phyloP scores from a whole-genome alignment of 2,888 invertebrate species.

The Dryobota labecula region DNA sequence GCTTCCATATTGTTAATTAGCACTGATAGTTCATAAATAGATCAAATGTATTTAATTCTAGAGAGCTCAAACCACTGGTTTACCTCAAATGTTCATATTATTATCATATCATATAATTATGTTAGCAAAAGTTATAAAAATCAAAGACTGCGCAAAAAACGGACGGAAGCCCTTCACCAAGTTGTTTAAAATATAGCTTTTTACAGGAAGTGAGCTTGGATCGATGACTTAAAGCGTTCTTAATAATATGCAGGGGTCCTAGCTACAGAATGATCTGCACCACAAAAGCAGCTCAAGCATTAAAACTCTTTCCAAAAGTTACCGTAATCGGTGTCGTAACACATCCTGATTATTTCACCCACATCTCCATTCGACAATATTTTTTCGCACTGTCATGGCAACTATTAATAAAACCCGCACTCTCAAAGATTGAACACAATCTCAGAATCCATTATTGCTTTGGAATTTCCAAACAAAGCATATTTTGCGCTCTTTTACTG shows the following conservation, averaged over 20 bases:
- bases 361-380: conserved; percentile 1
- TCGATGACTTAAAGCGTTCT: neutral
- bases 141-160: neutral
- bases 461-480: conserved; percentile 55
- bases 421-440: conserved; percentile 47
- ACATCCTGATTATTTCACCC: conserved; percentile 22
- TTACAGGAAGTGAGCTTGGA: neutral
- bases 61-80: neutral
- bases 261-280: neutral
- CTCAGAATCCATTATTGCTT: conserved; percentile 54
- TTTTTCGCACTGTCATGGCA: conserved; percentile 45
- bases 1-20: neutral
- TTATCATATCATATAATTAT: too few species aligned
- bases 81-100: neutral
- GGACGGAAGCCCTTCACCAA: neutral
- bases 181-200: neutral
- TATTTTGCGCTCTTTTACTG: conserved; percentile 54
- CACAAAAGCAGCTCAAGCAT: neutral
- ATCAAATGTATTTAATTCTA: neutral
- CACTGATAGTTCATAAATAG: neutral
- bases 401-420: conserved; percentile 53
- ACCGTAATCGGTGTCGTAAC: conserved; percentile 5
- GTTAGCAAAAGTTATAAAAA: neutral
- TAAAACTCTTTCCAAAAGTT: conserved; percentile 1
- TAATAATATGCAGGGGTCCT: neutral